Evolutionary conservation across 2,888 invertebrate species (phyloP), one percentile per base, ranked within the genome.

Genomic region (Tetanocera ferruginea): DNA sequence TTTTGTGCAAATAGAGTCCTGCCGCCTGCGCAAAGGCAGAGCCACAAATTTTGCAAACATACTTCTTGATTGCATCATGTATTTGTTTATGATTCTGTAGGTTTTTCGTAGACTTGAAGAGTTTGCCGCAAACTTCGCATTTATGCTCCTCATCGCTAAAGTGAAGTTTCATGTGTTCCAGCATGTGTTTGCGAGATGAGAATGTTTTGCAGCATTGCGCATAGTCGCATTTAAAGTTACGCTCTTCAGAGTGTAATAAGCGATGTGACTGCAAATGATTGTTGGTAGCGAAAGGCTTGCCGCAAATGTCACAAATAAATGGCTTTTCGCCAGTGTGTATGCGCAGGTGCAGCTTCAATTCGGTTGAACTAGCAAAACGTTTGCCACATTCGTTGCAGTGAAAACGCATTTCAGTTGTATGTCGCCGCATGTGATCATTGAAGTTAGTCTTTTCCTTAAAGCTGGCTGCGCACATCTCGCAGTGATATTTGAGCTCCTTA

Each of bases 1-100:
- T 83, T 79, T 88, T 88, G 79, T 88, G 88, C 43, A 88, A 84
- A 82, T 88, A 88, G 43, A 88, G 83, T 25, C 88, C 88, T 37
- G 88, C 88, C 14, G 89, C 89, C 77, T 88, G 88, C 43, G 88
- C 88, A 80, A 88, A 88, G 55, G 89, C 88, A 34, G 89, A 89
- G 17, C 88, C 88, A 77, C 88, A 88, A 72, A 88, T 85, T 81
- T 88, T 88, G 79, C 88, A 88, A 69, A 89, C 84, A 73, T 88
- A 88, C 76, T 87, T 85, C 79, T 89, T 88, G 19, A 88, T 83
- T 43, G 85, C 87, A 66, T 87, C 88, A 72, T 88, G 88, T 51
- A 88, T 87, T 81, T 88, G 89, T 72, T 88, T 87, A 77, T 88
- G 89, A 78, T 88, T 88, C 76, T 88, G 85, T 31, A 88, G 84